Base-by-base conservation (phyloP, 2,888 invertebrate genomes). In the Tetragonisca angustula region DNA sequence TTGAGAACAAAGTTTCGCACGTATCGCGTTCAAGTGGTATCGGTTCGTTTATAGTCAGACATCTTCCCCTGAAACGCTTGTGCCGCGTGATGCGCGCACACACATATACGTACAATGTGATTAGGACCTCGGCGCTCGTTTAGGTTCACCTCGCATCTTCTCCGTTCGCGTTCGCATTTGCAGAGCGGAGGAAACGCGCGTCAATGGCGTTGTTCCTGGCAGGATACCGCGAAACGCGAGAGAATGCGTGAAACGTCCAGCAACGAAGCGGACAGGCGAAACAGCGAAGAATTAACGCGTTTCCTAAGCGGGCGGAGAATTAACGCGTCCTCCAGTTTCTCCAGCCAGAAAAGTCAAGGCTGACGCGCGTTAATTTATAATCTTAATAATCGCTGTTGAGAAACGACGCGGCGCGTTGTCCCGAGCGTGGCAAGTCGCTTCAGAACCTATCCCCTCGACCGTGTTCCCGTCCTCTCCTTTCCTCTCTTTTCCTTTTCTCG, bases 301-400 rank as follows among this genome's bases (percentile, higher is more conserved):
- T 43, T 52, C 21, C n/a, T 13, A 52, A 64, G 50, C 43, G 43
- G 59, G n/a, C 17, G 43, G 71, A 32, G 59, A 59, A 43, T 72
- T 43, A 61, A 72, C 64, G 32, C 49, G 43, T 52, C 32, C 32
- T 27, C 19, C 27, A 27, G n/a, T 21, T 3, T 24, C 19, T 50
- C 9, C n/a, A 49, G 52, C 2, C 9, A 11, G 24, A 50, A 61
- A 74, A 70, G 64, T 59, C 78, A 69, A 61, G 71, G 43, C 71
- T 72, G 73, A 77, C 79, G 71, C 72, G 62, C 32, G 79, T 79
- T 85, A 88, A 88, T 88, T 88, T 85, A 88, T 88, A 88, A 88
- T 88, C 87, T 85, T 88, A 88, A 88, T 87, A 88, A 88, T 62
- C 87, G 59, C 13, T 52, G 73, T 32, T 17, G 62, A 27, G 36